Evolutionary conservation across 2,888 invertebrate species (phyloP).

Genomic region (Leptopilina drosophilae): DNA sequence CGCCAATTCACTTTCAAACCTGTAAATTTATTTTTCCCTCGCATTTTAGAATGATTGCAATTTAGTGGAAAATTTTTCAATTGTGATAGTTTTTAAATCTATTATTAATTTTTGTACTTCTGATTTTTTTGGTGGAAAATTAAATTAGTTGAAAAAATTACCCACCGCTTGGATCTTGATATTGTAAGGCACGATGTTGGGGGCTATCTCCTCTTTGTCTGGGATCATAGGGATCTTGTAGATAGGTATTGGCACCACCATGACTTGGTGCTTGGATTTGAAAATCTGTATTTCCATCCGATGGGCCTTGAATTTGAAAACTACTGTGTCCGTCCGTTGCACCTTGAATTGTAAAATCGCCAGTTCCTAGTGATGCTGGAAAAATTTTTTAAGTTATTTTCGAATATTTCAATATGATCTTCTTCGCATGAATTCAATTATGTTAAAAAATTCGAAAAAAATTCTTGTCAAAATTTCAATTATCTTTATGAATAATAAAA

Average conservation of each 20-base stretch:
- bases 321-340: slow-evolving; percentile 67
- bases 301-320: slow-evolving; percentile 70
- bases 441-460: too few relatives aligned
- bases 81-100: too few relatives aligned
- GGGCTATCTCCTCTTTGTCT: slow-evolving; percentile 55
- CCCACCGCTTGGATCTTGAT: slow-evolving; percentile 71
- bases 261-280: slow-evolving; percentile 70
- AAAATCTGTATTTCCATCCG: slow-evolving; percentile 69
- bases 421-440: too few relatives aligned
- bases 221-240: slow-evolving; percentile 64
- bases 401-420: too few relatives aligned
- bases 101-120: too few relatives aligned
- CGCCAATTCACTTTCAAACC: slow-evolving; percentile 73
- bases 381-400: background rate
- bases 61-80: too few relatives aligned
- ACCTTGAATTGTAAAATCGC: slow-evolving; percentile 61
- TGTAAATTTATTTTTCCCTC: slow-evolving; percentile 45
- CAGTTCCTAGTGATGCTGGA: slow-evolving; percentile 63
- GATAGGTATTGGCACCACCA: slow-evolving; percentile 62
- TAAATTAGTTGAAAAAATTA: too few relatives aligned
- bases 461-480: too few relatives aligned
- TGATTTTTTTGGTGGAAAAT: too few relatives aligned
- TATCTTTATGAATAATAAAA: too few relatives aligned
- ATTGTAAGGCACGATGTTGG: slow-evolving; percentile 65
- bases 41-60: background rate